These are phyloP conservation scores for Idaea dimidiata DNA, from an alignment of 2,888 invertebrate species.

Conservation along the genomic window DNA sequence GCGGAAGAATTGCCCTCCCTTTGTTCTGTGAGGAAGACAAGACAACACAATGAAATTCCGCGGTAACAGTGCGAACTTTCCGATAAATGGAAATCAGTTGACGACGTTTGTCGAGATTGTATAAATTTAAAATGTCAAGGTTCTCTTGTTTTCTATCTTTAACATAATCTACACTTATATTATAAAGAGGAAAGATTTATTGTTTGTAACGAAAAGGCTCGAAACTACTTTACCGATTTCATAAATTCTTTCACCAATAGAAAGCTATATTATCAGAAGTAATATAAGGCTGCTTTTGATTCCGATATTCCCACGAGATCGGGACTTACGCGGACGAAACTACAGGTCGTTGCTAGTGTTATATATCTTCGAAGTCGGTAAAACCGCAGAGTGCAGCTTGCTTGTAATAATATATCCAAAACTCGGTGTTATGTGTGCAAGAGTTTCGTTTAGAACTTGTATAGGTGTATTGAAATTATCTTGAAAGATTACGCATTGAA, in stretches of 20 bases:
- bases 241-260: too few relatives aligned
- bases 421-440: not conserved
- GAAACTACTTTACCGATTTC: too few relatives aligned
- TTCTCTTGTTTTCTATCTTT: conserved; percentile 11
- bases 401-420: conserved; percentile 1
- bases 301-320: too few relatives aligned
- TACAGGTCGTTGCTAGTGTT: too few relatives aligned
- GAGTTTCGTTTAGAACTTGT: not conserved
- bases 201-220: too few relatives aligned
- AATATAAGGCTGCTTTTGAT: too few relatives aligned
- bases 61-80: conserved; percentile 50
- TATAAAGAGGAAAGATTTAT: too few relatives aligned
- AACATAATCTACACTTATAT: conserved; percentile 5
- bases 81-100: conserved; percentile 49
- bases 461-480: not conserved
- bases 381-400: too few relatives aligned
- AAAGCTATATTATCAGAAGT: too few relatives aligned
- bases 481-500: not conserved
- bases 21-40: conserved; percentile 52
- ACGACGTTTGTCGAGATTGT: conserved; percentile 35
- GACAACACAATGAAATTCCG: conserved; percentile 63
- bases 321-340: too few relatives aligned
- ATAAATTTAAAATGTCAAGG: conserved; percentile 37
- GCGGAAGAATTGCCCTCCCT: conserved; percentile 64
- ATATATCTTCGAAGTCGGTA: too few relatives aligned